Conservation (phyloP, 2,888 invertebrate genomes). For the Cosmorhoe ocellata region DNA sequence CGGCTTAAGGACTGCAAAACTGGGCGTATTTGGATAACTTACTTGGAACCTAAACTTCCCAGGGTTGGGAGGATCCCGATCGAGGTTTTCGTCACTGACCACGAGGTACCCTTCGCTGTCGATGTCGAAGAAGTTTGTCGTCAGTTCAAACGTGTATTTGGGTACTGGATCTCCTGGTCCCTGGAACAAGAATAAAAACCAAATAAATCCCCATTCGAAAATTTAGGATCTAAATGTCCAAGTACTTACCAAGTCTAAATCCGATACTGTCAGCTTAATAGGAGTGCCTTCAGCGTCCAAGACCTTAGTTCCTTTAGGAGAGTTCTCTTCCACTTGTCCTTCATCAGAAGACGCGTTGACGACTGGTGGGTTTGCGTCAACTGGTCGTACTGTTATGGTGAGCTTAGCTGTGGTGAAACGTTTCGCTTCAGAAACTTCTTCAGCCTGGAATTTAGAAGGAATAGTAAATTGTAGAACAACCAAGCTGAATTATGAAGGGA, state of each 20-base stretch:
- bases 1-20: too few species aligned
- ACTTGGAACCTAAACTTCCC: slow-evolving; percentile 93
- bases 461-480: too few species aligned
- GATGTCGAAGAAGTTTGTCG: slow-evolving; percentile 91
- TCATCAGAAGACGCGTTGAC: slow-evolving; percentile 87
- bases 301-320: slow-evolving; percentile 91
- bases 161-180: slow-evolving; percentile 90
- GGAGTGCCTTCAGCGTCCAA: slow-evolving; percentile 85
- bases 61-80: slow-evolving; percentile 93
- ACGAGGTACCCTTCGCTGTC: slow-evolving; percentile 87
- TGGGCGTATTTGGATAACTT: slow-evolving; percentile 33
- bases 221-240: too few species aligned
- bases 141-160: slow-evolving; percentile 91
- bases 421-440: slow-evolving; percentile 90
- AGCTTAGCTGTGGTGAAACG: slow-evolving; percentile 92
- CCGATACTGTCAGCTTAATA: slow-evolving; percentile 88
- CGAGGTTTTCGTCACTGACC: slow-evolving; percentile 92
- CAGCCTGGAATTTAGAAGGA: slow-evolving; percentile 83
- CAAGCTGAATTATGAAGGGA: too few species aligned
- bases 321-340: slow-evolving; percentile 93
- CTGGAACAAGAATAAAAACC: slow-evolving; percentile 67
- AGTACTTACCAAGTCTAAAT: slow-evolving; percentile 91
- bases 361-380: slow-evolving; percentile 92
- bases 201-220: too few species aligned
- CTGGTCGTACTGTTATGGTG: slow-evolving; percentile 90